Evolutionary conservation across 2,888 invertebrate species (phyloP).

Genomic region (Sialis fuliginosa): DNA sequence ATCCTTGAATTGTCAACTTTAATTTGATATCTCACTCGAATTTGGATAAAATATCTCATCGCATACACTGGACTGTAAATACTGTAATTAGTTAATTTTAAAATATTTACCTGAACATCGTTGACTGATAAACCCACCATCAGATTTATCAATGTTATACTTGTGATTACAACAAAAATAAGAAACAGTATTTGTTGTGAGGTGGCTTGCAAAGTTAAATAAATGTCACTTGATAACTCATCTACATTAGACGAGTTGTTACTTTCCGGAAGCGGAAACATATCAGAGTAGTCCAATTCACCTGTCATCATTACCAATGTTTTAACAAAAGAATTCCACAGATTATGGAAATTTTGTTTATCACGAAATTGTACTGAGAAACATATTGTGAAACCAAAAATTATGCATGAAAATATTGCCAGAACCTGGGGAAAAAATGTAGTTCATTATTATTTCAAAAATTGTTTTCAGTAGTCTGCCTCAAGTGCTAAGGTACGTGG

Average conservation of each 20-base stretch:
- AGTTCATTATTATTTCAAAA: neutral
- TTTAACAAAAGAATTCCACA: slow-evolving; percentile 26
- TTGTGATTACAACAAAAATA: slow-evolving; percentile 30
- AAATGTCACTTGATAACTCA: no score
- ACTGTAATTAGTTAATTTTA: no score
- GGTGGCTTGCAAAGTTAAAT: slow-evolving; percentile 9
- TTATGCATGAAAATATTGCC: slow-evolving; percentile 31
- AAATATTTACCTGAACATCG: slow-evolving; percentile 24
- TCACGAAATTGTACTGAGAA: slow-evolving; percentile 32
- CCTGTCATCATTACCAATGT: slow-evolving; percentile 41
- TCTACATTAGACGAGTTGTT: no score
- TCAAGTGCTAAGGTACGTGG: no score
- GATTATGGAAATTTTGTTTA: slow-evolving; percentile 23
- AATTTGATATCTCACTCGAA: no score
- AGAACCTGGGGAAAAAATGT: slow-evolving; percentile 22
- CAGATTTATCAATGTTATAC: slow-evolving; percentile 36
- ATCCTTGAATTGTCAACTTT: no score
- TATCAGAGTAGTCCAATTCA: slow-evolving; percentile 30
- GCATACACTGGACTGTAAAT: no score
- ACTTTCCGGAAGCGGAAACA: slow-evolving; percentile 16
- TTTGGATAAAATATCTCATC: no score
- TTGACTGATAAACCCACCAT: slow-evolving; percentile 36
- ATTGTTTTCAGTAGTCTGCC: no score
- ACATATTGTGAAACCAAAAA: slow-evolving; percentile 34
- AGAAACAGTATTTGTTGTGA: slow-evolving; percentile 28